These are phyloP conservation scores for Drosophila pruinosa DNA, from an alignment of 1,140 invertebrate species.

Conservation along the genomic window DNA sequence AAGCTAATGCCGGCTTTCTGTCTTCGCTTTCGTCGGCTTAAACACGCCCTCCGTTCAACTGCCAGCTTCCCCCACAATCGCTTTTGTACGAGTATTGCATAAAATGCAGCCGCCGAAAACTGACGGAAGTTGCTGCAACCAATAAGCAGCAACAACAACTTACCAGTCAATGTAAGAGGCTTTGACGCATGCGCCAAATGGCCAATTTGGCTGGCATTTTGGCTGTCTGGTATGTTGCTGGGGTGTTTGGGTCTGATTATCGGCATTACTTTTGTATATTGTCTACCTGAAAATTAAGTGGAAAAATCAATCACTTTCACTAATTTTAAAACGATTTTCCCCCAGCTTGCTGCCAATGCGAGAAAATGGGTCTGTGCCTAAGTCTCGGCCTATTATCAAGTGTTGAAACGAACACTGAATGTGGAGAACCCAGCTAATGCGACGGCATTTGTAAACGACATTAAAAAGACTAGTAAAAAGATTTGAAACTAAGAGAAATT, in stretches of 20 bases:
- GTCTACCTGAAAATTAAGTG: constrained; percentile 71
- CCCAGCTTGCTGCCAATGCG: constrained; percentile 23
- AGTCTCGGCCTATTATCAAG: constrained; percentile 68
- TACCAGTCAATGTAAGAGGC: constrained; percentile 24
- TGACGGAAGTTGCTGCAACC: constrained; percentile 59
- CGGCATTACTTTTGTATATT: constrained; percentile 56
- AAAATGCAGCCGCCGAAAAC: constrained; percentile 23
- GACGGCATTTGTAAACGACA: constrained; percentile 6
- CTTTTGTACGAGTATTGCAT: constrained; percentile 30
- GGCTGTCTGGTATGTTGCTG: constrained; percentile 6
- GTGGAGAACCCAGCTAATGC: constrained; percentile 7
- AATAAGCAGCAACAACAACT: constrained; percentile 19
- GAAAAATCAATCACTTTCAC: constrained; percentile 78
- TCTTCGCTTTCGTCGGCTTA: constrained; percentile 36
- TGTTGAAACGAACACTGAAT: constrained; percentile 65
- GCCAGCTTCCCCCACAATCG: constrained; percentile 1
- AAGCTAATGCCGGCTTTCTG: constrained; percentile 31
- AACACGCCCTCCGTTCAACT: constrained; percentile 21
- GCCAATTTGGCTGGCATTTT: constrained; percentile 49
- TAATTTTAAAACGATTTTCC: constrained; percentile 76
- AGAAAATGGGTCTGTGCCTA: constrained; percentile 51
- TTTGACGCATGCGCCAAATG: constrained; percentile 69
- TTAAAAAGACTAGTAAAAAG: constrained; percentile 39
- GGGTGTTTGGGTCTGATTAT: constrained; percentile 54
- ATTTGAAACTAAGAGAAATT: constrained; percentile 54